phyloP scores from a whole-genome alignment of 2,113 vertebrate genomes.

The Dasyprocta punctata region DNA sequence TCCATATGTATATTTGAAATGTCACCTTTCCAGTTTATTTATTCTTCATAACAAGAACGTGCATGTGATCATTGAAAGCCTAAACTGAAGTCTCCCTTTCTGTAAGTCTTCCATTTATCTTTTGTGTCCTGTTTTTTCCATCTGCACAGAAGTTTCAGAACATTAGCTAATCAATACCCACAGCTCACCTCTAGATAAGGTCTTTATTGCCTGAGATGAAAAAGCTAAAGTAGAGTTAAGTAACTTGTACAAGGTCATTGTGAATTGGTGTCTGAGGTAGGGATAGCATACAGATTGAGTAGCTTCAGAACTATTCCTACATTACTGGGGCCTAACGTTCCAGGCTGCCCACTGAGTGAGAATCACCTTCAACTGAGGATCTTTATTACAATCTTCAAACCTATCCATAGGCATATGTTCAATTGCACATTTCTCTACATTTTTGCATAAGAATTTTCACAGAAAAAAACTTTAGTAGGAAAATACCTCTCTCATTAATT shows the following conservation, averaged over 20 bases:
- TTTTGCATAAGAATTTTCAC: not conserved
- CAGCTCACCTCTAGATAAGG: conserved; percentile 56
- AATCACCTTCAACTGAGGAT: not conserved
- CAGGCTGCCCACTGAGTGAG: not conserved
- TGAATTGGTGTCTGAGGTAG: not conserved
- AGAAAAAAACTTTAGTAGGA: not conserved
- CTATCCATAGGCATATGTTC: not conserved
- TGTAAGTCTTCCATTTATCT: conserved; percentile 24
- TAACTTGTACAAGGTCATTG: conserved; percentile 70
- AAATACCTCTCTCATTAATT: not conserved
- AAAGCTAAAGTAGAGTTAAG: conserved; percentile 67
- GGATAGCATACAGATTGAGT: conserved; percentile 24
- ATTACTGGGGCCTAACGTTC: not conserved
- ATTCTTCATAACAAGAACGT: not conserved
- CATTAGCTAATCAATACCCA: conserved; percentile 69
- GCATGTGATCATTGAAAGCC: not conserved
- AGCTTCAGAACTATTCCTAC: not conserved
- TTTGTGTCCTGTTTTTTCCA: conserved; percentile 29
- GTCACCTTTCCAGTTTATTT: not conserved
- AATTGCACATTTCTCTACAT: not conserved
- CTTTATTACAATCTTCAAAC: not conserved
- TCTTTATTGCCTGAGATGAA: conserved; percentile 66
- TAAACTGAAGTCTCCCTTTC: conserved; percentile 7
- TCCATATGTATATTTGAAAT: not conserved
- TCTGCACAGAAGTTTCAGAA: conserved; percentile 56